A percentile compares a stretch with the other conserved stretches of the same genome.
Evolutionary conservation across 2,797 vertebrate species (phyloP).

Genomic region (Malacoraja senta): DNA sequence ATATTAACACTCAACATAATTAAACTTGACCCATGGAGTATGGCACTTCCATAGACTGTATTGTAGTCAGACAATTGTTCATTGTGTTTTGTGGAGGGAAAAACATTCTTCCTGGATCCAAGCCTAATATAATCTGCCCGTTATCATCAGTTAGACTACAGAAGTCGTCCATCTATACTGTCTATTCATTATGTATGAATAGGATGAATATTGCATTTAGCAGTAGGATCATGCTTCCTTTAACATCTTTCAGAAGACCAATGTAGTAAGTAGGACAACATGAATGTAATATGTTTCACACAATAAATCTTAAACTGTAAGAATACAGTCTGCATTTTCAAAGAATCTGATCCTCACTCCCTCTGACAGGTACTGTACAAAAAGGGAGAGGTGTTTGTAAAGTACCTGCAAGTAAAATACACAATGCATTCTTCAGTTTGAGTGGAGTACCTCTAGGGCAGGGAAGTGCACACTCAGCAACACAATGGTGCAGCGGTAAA

Average conservation of each 20-base stretch:
- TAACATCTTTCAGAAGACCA: constrained; percentile 26
- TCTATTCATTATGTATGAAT: constrained; percentile 31
- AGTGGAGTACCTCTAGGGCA: background rate
- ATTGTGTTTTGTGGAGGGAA: background rate
- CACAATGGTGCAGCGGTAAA: too few species aligned
- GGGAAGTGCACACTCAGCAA: background rate
- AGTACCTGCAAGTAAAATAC: background rate
- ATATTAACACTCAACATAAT: background rate
- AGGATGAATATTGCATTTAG: constrained; percentile 32
- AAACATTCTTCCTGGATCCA: background rate
- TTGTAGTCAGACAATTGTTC: background rate
- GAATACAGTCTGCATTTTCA: constrained; percentile 9
- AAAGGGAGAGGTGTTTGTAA: background rate
- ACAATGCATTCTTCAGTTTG: background rate
- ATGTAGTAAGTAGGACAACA: constrained; percentile 2
- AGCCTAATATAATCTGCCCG: background rate
- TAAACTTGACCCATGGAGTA: background rate
- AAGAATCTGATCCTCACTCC: background rate
- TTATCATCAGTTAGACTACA: constrained; percentile 1
- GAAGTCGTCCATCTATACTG: constrained; percentile 9
- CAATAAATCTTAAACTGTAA: constrained; percentile 9
- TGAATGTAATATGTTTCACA: constrained; percentile 14
- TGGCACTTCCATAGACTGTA: background rate
- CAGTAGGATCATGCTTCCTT: constrained; percentile 5
- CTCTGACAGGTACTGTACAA: background rate